Evolutionary conservation across 2,888 invertebrate species (phyloP).

Genomic region (Brachylomia viminalis): DNA sequence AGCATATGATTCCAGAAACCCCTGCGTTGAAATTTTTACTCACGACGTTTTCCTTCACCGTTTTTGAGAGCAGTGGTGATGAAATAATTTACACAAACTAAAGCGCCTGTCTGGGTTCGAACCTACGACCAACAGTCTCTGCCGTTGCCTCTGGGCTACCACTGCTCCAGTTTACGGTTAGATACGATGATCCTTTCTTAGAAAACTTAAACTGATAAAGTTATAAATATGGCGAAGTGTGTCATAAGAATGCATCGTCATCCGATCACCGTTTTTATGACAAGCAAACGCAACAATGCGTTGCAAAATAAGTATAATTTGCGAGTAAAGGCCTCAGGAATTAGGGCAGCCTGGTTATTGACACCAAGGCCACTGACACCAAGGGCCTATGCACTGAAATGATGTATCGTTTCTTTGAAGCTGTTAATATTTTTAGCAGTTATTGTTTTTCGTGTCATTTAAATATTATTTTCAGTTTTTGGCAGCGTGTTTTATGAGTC

Average conservation of each 20-base stretch:
- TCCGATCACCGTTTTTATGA: conserved; percentile 43
- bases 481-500: conserved; percentile 47
- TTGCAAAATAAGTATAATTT: conserved; percentile 57
- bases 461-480: conserved; percentile 48
- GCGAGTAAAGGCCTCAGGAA: conserved; percentile 47
- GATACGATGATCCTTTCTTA: background rate
- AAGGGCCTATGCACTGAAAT: conserved; percentile 58
- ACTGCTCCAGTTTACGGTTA: too few species aligned
- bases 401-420: conserved; percentile 65
- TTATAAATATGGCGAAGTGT: conserved; percentile 11
- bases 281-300: conserved; percentile 52
- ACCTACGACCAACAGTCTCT: too few species aligned
- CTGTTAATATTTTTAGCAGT: conserved; percentile 60
- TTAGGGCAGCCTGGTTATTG: conserved; percentile 57
- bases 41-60: too few species aligned
- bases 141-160: too few species aligned
- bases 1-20: too few species aligned
- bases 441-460: conserved; percentile 61
- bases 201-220: background rate
- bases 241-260: conserved; percentile 43
- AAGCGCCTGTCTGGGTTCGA: too few species aligned
- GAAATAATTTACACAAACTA: too few species aligned
- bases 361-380: conserved; percentile 54
- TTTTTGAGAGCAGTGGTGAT: too few species aligned
- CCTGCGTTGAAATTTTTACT: too few species aligned